Evolutionary conservation across 92 coral and sea anemone species (phyloP), one percentile per base, ranked within the genome.

Genomic region (Zoanthus gigantus): DNA sequence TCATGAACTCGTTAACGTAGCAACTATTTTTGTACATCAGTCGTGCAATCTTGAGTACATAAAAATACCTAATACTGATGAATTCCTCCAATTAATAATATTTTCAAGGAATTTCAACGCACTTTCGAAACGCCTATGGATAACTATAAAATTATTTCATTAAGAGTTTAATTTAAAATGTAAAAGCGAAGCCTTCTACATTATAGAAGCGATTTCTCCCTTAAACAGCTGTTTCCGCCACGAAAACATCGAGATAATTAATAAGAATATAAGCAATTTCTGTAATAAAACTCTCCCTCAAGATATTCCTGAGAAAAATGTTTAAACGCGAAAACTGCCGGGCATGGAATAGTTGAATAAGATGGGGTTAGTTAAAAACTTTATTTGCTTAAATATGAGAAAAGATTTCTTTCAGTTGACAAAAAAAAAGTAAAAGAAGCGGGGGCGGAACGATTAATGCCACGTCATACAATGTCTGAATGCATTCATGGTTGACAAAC

Each of bases 381-480:
- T 66, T 56, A 46, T 17, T 42, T 65, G 60, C 47, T 28, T 29
- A 66, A 81, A 79, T 63, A 4, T 44, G 9, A 81, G 75, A 18
- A 47, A 81, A 81, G 28, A 29, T 47, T 79, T 63, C 47, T 37
- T 61, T 56, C 42, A 61, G 9, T 71, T 7, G 75, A 32, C 13
- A 37, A 63, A 63, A 81, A 63, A 81, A 66, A 23, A 57, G 61
- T 56, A 18, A 81, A 45, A 46, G 61, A 46, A 81, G 74, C 85
- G 85, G 85, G 85, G 85, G 85, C 66, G 85, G 85, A 28, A 81
- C 46, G 23, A 29, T 23, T 65, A 60, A 42, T 46, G 85, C 85
- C 85, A 81, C 85, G 85, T 81, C 85, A 81, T 80, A 61, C 74
- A 65, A 44, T 65, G 72, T 47, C 46, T 80, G 74, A 80, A 80